phyloP scores from a whole-genome alignment of 2,888 invertebrate species.

The Chymomyza amoena region DNA sequence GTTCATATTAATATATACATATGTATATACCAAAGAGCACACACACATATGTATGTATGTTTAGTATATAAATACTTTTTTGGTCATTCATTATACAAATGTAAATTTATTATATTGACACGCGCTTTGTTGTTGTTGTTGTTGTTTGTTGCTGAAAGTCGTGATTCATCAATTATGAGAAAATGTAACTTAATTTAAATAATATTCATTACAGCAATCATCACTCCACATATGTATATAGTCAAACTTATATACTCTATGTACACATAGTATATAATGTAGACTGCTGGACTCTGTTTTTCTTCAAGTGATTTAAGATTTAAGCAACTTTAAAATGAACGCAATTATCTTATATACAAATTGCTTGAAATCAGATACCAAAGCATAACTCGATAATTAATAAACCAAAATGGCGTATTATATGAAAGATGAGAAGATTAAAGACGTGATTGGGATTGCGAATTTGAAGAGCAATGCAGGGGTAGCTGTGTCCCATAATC shows the following conservation, averaged over 20 bases:
- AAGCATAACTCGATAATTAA: too few species aligned
- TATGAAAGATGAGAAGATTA: too few species aligned
- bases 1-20: conserved; percentile 7
- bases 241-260: neutral
- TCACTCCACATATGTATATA: neutral
- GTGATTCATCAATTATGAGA: conserved; percentile 54
- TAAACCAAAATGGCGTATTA: too few species aligned
- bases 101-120: conserved; percentile 31
- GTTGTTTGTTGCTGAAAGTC: conserved; percentile 26
- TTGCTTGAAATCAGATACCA: too few species aligned
- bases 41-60: conserved; percentile 13
- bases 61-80: neutral
- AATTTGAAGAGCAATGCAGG: too few species aligned
- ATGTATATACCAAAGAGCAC: neutral
- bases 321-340: too few species aligned
- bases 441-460: too few species aligned
- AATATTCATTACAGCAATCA: conserved; percentile 10
- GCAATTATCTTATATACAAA: too few species aligned
- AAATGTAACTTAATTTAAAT: conserved; percentile 29
- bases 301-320: too few species aligned
- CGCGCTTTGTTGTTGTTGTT: conserved; percentile 24
- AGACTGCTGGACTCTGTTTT: too few species aligned
- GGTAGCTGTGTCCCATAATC: too few species aligned
- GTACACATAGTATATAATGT: too few species aligned
- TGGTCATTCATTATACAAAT: conserved; percentile 2